These are phyloP conservation scores for Caenorhabditis tropicalis DNA, from an alignment of 1,140 invertebrate genomes.

Conservation along the genomic window DNA sequence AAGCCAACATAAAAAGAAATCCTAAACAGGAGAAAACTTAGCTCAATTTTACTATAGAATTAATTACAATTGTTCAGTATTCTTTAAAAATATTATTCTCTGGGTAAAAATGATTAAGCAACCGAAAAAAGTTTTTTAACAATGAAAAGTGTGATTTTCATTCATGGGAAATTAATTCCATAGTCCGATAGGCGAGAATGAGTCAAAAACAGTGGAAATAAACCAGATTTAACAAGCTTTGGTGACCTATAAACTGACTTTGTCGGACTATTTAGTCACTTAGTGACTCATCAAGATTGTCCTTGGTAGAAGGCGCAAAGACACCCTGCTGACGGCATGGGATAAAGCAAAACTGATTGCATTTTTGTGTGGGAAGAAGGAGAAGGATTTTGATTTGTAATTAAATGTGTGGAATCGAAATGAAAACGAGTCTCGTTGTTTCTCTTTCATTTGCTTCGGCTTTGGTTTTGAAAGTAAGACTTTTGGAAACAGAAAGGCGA, in stretches of 20 bases:
- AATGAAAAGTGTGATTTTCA: no score
- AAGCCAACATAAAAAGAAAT: no score
- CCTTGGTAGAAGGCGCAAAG: constrained; percentile 4
- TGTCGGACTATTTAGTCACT: constrained; percentile 44
- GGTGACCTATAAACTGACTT: constrained; percentile 37
- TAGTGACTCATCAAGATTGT: constrained; percentile 35
- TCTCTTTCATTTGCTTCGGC: constrained; percentile 22
- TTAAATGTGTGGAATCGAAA: constrained; percentile 27
- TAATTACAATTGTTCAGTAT: no score
- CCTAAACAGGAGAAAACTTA: no score
- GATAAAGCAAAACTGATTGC: constrained; percentile 23
- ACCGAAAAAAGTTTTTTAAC: neutral
- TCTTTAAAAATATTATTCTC: no score
- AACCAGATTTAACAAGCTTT: constrained; percentile 25
- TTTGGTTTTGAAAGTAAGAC: constrained; percentile 42
- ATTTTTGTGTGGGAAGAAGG: neutral
- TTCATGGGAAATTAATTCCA: no score
- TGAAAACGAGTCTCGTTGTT: constrained; percentile 5
- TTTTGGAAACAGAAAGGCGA: neutral
- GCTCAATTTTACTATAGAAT: no score
- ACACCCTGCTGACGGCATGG: neutral
- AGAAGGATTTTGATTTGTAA: constrained; percentile 19
- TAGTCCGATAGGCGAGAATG: constrained; percentile 24
- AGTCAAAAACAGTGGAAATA: neutral
- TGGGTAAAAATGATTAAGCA: no score